Evolutionary conservation across 2,888 invertebrate species (phyloP), one percentile per base, ranked within the genome.

Genomic region (Sclerodermus sp.): DNA sequence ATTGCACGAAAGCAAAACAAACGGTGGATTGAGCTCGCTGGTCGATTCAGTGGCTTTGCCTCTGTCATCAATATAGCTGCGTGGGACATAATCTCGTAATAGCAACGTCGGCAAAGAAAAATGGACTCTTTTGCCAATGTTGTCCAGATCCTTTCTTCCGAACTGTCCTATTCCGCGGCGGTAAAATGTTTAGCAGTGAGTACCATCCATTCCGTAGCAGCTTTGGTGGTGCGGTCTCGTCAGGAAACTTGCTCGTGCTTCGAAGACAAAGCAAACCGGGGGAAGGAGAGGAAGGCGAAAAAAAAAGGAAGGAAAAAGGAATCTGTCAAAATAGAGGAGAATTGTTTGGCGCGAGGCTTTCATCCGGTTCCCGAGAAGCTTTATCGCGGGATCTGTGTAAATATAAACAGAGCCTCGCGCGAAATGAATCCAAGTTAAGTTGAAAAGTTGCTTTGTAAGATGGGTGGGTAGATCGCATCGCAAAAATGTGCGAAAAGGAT

Each of bases 1-100:
- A 74, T 74, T 70, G 70, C 62, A 56, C 55, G 58, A 55, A 62
- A 64, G 67, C 66, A 70, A 73, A 73, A 71, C 71, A 71, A 72
- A 70, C 64, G 41, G 62, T 51, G 58, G 70, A 70, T 69, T 65
- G 68, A 66, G 66, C 55, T 46, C 58, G 63, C 49, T 49, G 55
- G 50, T 55, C 57, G 64, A 58, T 60, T 60, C 58, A 55, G 45
- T 47, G 56, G 60, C 51, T 58, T 51, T 44, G 55, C 58, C 51
- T 54, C 50, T 64, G 66, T 68, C 68, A 67, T 71, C 71, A 65
- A 70, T 71, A 67, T 59, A 60, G 52, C 47, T 60, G 60, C 60
- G 53, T 43, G 42, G 46, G 55, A 57, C 64, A 59, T 64, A 69
- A 69, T 68, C 68, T 64, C 53, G 55, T 51, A 50, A 56, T 49